phyloP scores from a whole-genome alignment of 2,888 invertebrate genomes.

The Synanthedon andrenaeformis region DNA sequence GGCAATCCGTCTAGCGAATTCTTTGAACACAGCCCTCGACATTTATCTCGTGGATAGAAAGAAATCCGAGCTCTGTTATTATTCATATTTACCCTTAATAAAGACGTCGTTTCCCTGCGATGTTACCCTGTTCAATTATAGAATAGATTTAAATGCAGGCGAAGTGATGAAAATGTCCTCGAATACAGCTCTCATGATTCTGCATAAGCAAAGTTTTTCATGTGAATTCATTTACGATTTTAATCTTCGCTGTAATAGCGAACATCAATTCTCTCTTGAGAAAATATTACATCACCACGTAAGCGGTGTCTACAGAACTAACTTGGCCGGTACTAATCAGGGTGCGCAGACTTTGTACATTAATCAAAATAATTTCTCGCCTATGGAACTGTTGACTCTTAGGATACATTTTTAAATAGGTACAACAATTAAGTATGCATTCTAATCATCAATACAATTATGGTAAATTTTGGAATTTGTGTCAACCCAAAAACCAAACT shows the following conservation, averaged over 20 bases:
- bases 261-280: conserved; percentile 28
- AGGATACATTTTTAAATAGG: conserved; percentile 34
- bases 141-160: conserved; percentile 23
- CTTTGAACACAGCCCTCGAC: conserved; percentile 35
- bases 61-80: conserved; percentile 26
- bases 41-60: conserved; percentile 37
- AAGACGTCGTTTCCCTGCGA: conserved; percentile 51
- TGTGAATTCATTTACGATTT: conserved; percentile 26
- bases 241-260: conserved; percentile 29
- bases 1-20: conserved; percentile 33
- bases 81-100: conserved; percentile 40
- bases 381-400: conserved; percentile 45
- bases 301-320: conserved; percentile 37
- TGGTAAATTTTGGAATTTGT: too few species aligned
- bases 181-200: conserved; percentile 32
- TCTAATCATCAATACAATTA: too few species aligned
- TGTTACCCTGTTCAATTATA: conserved; percentile 40
- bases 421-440: too few species aligned
- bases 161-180: conserved; percentile 16
- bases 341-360: conserved; percentile 26
- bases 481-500: too few species aligned
- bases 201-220: conserved; percentile 41
- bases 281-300: conserved; percentile 32
- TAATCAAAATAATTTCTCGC: conserved; percentile 33
- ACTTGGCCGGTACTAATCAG: conserved; percentile 44